Base-by-base conservation (phyloP, 2,888 invertebrate genomes). In the Nymphalis urticae region DNA sequence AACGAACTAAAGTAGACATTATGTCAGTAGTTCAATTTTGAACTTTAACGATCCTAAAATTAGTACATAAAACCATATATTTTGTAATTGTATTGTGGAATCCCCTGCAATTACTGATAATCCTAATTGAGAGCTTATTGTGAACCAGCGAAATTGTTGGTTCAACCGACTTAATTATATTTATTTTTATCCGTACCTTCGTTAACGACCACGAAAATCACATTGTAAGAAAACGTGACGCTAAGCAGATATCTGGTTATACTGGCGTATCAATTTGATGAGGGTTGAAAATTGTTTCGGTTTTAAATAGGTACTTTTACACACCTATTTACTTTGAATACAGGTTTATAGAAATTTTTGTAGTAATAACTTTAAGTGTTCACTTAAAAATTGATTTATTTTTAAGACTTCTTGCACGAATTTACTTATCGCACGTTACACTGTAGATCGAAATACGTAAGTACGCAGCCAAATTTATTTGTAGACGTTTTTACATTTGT, bases 181-280 rank as follows among this genome's bases (percentile, higher is more conserved):
- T 36, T 68, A 58, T 64, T 64, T 51, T 64, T 59, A 59, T 62
- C 58, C 19, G 42, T 48, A 68, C 65, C 66, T 62, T 69, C 54
- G 63, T 71, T 68, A 71, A 61, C 56, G 51, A 66, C 51, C 64
- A 53, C 48, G 68, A 68, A 68, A 67, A 62, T 68, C 59, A 58
- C 66, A 69, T 69, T 51, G 61, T 24, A 69, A 66, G 63, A 66
- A 65, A 71, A 69, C 63, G 60, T 71, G 71, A 69, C 69, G 48
- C 66, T 69, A 64, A 71, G 56, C 27, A 71, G 69, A 71, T 62
- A 67, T 67, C 61, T 19, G 60, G 64, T 59, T 65, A 68, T 65
- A 54, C 60, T 27, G 70, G 66, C 71, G 76, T 76, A 77, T 76
- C 78, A 79, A 80, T 82, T 78, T 84, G 86, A 85, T 81, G 80